These are phyloP conservation scores for Amia ocellicauda DNA, from an alignment of 2,113 vertebrate species.

Conservation along the genomic window DNA sequence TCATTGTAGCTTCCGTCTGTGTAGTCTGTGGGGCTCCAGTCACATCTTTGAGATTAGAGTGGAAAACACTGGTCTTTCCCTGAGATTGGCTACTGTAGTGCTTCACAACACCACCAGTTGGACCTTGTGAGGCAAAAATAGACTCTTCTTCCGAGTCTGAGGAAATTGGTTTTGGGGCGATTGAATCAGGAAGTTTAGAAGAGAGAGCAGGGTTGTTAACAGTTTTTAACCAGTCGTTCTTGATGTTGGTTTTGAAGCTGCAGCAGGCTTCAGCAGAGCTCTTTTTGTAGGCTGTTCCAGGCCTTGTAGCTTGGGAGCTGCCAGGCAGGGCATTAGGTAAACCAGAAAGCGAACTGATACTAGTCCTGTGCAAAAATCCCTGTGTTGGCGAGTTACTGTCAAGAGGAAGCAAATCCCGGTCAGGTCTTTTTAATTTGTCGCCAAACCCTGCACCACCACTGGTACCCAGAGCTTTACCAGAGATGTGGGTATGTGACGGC, in stretches of 20 bases:
- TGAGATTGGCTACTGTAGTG: constrained; percentile 50
- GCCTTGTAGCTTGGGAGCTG: constrained; percentile 30
- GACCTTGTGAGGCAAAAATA: no score
- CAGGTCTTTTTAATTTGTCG: neutral
- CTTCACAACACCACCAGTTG: constrained; percentile 28
- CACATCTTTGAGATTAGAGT: constrained; percentile 53
- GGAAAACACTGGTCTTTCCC: constrained; percentile 49
- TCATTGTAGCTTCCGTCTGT: neutral
- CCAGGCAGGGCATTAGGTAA: constrained; percentile 24
- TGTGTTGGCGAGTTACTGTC: constrained; percentile 40
- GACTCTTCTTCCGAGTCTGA: constrained; percentile 2
- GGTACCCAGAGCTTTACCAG: no score
- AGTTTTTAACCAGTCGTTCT: constrained; percentile 52
- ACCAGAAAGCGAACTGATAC: constrained; percentile 39
- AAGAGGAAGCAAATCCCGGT: constrained; percentile 16
- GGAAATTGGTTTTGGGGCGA: constrained; percentile 20
- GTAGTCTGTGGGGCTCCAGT: constrained; percentile 30
- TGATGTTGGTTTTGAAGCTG: neutral
- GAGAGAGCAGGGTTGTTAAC: constrained; percentile 28
- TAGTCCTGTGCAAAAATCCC: constrained; percentile 42
- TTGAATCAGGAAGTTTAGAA: neutral
- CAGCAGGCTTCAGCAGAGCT: neutral
- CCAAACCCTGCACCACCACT: no score
- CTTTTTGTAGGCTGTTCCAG: constrained; percentile 61
- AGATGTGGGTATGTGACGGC: neutral